These are phyloP conservation scores for Siphonodentalium dalli DNA, from an alignment of 2,888 invertebrate species.

Conservation along the genomic window DNA sequence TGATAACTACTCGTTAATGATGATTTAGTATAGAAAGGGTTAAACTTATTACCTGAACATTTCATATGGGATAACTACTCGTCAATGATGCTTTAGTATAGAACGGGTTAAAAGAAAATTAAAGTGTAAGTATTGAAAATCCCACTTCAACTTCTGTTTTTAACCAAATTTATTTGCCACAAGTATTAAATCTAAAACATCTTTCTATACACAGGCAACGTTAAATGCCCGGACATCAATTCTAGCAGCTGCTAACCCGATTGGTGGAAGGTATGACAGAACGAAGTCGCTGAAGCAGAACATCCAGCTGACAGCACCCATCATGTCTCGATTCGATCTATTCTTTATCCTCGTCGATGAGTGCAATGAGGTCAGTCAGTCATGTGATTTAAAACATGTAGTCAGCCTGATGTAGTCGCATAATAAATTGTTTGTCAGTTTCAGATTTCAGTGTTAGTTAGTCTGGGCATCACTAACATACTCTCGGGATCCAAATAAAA, in stretches of 20 bases:
- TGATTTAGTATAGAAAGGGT: no score
- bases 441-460: constrained; percentile 74
- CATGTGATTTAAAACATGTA: not conserved
- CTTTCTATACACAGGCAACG: no score
- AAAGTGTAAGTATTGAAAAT: no score
- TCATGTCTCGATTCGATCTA: constrained; percentile 98
- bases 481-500: no score
- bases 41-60: no score
- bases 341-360: constrained; percentile 99
- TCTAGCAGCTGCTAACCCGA: constrained; percentile 96
- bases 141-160: no score
- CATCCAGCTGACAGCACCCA: constrained; percentile 90
- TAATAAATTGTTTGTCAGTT: constrained; percentile 68
- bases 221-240: constrained; percentile 97
- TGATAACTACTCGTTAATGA: no score
- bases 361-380: constrained; percentile 78
- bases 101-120: no score
- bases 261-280: constrained; percentile 95
- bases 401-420: not conserved
- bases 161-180: no score
- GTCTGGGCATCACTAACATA: not conserved
- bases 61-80: no score
- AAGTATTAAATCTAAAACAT: no score
- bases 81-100: no score
- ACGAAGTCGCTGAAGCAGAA: constrained; percentile 94